Conservation (phyloP, 1,140 invertebrate genomes). For the Drosophila arizonae region DNA sequence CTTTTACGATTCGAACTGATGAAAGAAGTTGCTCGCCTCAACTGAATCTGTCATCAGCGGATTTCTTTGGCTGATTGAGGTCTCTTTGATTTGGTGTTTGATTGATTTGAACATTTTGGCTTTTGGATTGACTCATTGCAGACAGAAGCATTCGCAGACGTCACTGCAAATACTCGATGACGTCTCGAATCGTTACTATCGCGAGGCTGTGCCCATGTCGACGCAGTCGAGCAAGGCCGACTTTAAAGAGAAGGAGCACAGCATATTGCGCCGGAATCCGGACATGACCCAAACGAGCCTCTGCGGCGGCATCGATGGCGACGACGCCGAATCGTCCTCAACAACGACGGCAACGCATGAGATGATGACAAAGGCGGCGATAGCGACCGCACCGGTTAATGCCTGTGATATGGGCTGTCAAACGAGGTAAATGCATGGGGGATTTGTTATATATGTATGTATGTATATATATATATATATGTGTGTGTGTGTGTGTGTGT, state of each 20-base stretch:
- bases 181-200: slow-evolving; percentile 77
- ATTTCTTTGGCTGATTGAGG: no score
- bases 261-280: slow-evolving; percentile 69
- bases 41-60: no score
- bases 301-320: slow-evolving; percentile 47
- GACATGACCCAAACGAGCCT: slow-evolving; percentile 73
- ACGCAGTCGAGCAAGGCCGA: slow-evolving; percentile 66
- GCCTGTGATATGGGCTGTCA: slow-evolving; percentile 83
- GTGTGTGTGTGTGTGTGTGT: not conserved
- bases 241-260: slow-evolving; percentile 78
- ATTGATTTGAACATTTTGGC: not conserved
- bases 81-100: not conserved
- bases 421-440: slow-evolving; percentile 62
- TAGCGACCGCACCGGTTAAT: slow-evolving; percentile 59
- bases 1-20: no score
- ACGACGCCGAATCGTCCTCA: slow-evolving; percentile 65
- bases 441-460: not conserved
- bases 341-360: slow-evolving; percentile 72
- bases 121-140: slow-evolving; percentile 20
- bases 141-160: slow-evolving; percentile 79
- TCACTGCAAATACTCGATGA: slow-evolving; percentile 81
- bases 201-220: slow-evolving; percentile 72
- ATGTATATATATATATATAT: no score
- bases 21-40: no score
- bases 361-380: slow-evolving; percentile 63